Conservation (phyloP, 2,113 vertebrate species). For the Candoia aspera region DNA sequence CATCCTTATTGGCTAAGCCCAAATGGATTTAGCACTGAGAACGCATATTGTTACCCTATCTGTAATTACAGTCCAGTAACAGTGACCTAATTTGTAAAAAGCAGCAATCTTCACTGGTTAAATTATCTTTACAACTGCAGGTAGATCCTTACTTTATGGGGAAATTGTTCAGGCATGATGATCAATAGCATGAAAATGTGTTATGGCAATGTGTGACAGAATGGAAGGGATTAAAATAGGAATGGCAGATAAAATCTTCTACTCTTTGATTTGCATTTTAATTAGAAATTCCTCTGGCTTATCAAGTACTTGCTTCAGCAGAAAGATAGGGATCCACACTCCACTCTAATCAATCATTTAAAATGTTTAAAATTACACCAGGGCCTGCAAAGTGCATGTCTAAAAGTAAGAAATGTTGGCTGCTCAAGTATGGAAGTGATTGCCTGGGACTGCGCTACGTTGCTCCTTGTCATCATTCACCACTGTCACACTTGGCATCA, state of each 20-base stretch:
- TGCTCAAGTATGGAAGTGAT: slow-evolving; percentile 38
- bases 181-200: slow-evolving; percentile 17
- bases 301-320: slow-evolving; percentile 38
- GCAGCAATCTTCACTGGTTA: background rate
- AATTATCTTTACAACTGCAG: slow-evolving; percentile 6
- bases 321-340: background rate
- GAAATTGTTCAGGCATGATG: slow-evolving; percentile 12
- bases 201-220: background rate
- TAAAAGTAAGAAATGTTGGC: slow-evolving; percentile 32
- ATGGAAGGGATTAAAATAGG: slow-evolving; percentile 3
- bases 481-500: slow-evolving; percentile 22
- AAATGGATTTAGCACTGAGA: background rate
- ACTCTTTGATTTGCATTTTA: slow-evolving; percentile 24
- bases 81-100: background rate
- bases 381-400: slow-evolving; percentile 19
- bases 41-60: background rate
- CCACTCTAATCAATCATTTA: slow-evolving; percentile 9
- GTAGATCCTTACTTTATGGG: background rate
- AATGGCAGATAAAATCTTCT: slow-evolving; percentile 12
- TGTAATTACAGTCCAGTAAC: slow-evolving; percentile 5
- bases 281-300: slow-evolving; percentile 39
- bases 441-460: slow-evolving; percentile 12
- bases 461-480: slow-evolving; percentile 27
- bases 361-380: slow-evolving; percentile 32
- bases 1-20: background rate